phyloP scores from a whole-genome alignment of 2,113 vertebrate genomes.

The Pyxicephalus adspersus region DNA sequence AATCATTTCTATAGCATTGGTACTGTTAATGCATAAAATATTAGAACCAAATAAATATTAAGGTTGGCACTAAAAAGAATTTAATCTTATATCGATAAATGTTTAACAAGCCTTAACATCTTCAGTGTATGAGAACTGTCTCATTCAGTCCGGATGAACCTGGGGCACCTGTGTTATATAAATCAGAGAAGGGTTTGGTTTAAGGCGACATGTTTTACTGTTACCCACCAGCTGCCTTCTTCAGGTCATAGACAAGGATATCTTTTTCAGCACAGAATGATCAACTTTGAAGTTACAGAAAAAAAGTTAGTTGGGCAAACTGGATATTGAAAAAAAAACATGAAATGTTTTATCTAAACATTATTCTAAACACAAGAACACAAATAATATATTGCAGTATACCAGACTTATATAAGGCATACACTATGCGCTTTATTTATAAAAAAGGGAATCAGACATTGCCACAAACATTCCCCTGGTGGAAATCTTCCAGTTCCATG shows the following conservation, averaged over 20 bases:
- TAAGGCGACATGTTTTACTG: constrained; percentile 29
- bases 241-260: constrained; percentile 22
- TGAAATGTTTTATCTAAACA: no score
- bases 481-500: no score
- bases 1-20: not conserved
- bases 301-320: not conserved
- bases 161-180: constrained; percentile 36
- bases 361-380: no score
- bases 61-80: not conserved
- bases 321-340: not conserved
- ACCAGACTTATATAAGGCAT: no score
- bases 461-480: no score
- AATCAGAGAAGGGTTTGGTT: constrained; percentile 16
- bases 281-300: constrained; percentile 28
- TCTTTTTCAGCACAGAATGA: constrained; percentile 34
- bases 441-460: no score
- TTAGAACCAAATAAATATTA: not conserved
- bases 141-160: not conserved
- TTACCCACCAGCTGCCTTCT: not conserved
- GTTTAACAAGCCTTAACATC: not conserved
- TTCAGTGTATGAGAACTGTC: constrained; percentile 2
- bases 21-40: not conserved
- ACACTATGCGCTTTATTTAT: no score
- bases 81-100: not conserved
- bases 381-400: no score